These are phyloP conservation scores for Leptopilina myrica DNA, from an alignment of 2,888 invertebrate genomes.

Conservation along the genomic window DNA sequence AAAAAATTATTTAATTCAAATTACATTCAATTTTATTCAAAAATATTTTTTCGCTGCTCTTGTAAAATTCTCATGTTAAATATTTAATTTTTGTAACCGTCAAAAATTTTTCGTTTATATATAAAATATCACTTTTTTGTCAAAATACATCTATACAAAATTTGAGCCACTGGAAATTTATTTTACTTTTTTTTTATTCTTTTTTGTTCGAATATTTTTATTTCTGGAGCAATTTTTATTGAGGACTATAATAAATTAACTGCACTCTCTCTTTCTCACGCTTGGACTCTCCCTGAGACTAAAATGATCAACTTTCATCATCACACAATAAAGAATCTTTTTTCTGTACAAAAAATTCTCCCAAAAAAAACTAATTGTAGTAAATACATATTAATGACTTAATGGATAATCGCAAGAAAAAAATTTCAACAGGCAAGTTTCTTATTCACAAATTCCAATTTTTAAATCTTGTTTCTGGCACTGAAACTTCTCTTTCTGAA, in stretches of 20 bases:
- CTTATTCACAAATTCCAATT: not conserved
- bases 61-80: no score
- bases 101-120: not conserved
- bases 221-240: constrained; percentile 18
- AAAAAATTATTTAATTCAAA: no score
- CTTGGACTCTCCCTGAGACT: constrained; percentile 19
- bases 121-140: constrained; percentile 13
- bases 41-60: no score
- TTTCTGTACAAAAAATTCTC: constrained; percentile 32
- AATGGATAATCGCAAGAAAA: not conserved
- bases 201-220: not conserved
- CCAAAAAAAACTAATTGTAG: constrained; percentile 26
- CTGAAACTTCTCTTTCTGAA: not conserved
- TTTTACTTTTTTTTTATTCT: not conserved
- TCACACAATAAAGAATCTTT: constrained; percentile 15
- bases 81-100: not conserved
- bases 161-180: constrained; percentile 4
- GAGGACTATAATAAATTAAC: constrained; percentile 25
- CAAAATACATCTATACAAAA: not conserved
- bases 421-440: constrained; percentile 1
- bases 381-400: constrained; percentile 37
- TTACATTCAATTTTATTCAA: no score
- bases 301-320: constrained; percentile 8
- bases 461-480: constrained; percentile 9
- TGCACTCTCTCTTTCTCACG: not conserved